Evolutionary conservation across 1,140 invertebrate genomes (phyloP).

Genomic region (Tribolium castaneum): DNA sequence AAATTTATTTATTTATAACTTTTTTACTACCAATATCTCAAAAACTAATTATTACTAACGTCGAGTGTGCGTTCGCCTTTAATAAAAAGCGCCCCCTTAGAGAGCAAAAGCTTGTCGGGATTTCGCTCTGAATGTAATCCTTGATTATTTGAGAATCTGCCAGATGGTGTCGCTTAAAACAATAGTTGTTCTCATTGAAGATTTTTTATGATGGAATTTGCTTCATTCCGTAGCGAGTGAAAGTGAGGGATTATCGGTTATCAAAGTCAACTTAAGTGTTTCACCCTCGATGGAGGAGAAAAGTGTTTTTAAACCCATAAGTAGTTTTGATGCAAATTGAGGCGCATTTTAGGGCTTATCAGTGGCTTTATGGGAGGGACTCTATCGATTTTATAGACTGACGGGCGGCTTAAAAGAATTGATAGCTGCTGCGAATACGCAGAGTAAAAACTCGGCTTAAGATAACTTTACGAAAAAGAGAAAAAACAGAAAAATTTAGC

Average conservation of each 20-base stretch:
- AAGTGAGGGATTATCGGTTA: slow-evolving; percentile 1
- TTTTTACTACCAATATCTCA: no score
- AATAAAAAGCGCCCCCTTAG: slow-evolving; percentile 38
- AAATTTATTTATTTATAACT: no score
- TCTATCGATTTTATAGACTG: slow-evolving; percentile 45
- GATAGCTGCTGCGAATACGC: neutral
- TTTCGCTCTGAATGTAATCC: slow-evolving; percentile 52
- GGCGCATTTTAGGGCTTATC: slow-evolving; percentile 47
- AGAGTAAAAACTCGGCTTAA: no score
- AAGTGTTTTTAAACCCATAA: slow-evolving; percentile 48
- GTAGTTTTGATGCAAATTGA: slow-evolving; percentile 52
- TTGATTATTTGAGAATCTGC: slow-evolving; percentile 57
- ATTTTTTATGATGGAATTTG: neutral
- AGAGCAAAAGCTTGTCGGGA: slow-evolving; percentile 56
- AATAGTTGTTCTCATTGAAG: neutral
- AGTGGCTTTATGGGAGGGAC: slow-evolving; percentile 34
- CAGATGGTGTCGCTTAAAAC: slow-evolving; percentile 42
- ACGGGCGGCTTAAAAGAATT: neutral
- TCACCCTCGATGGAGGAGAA: slow-evolving; percentile 35
- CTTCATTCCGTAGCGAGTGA: neutral
- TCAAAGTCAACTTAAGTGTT: slow-evolving; percentile 39
- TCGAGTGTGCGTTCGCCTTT: neutral
- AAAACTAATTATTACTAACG: no score
- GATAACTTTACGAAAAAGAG: no score
- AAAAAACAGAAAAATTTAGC: no score